These are phyloP conservation scores for Phengaris alcon DNA, from an alignment of 2,888 invertebrate species.

Conservation along the genomic window DNA sequence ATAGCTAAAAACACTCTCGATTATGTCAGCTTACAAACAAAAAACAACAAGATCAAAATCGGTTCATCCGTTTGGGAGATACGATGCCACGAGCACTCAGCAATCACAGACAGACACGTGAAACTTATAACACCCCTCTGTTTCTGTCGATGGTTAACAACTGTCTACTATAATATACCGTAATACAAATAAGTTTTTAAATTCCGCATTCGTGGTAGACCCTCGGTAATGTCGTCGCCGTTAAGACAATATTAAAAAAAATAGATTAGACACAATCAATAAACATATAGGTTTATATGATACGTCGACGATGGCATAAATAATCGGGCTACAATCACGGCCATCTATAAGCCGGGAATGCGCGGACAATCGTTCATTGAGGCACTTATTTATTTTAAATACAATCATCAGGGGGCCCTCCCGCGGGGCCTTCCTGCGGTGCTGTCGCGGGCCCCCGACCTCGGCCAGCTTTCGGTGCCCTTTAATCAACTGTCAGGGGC, in stretches of 20 bases:
- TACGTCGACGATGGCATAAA: slow-evolving; percentile 48
- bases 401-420: slow-evolving; percentile 77
- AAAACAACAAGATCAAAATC: too few relatives aligned
- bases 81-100: too few relatives aligned
- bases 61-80: too few relatives aligned
- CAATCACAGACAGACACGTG: too few relatives aligned
- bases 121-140: too few relatives aligned
- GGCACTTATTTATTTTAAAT: slow-evolving; percentile 80
- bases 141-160: too few relatives aligned
- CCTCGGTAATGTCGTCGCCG: background rate
- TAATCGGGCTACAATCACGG: slow-evolving; percentile 55
- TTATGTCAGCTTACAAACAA: too few relatives aligned
- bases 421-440: slow-evolving; percentile 67
- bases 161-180: too few relatives aligned
- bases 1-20: too few relatives aligned
- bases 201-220: background rate
- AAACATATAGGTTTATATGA: slow-evolving; percentile 24
- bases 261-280: slow-evolving; percentile 22
- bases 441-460: slow-evolving; percentile 77
- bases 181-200: background rate
- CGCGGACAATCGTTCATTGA: slow-evolving; percentile 78
- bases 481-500: slow-evolving; percentile 78
- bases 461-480: slow-evolving; percentile 72
- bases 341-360: slow-evolving; percentile 60
- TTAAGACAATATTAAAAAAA: slow-evolving; percentile 17